These are phyloP conservation scores for Oikopleura dioica DNA, from an alignment of 23 tunicate genomes.

Conservation along the genomic window DNA sequence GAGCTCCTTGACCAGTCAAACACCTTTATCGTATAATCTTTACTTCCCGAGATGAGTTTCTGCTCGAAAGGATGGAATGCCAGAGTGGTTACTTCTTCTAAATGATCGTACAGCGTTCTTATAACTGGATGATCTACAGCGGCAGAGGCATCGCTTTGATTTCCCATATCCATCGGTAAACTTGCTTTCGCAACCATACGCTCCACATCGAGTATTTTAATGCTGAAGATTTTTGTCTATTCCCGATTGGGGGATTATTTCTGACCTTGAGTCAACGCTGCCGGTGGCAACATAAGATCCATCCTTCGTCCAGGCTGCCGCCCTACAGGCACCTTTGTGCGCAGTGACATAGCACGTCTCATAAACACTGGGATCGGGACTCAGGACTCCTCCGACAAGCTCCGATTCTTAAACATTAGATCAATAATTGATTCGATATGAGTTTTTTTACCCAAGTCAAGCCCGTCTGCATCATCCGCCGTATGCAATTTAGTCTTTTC, in stretches of 20 bases:
- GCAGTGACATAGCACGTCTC: conserved; percentile 77
- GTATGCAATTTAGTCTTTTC: no score
- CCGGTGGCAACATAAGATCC: conserved; percentile 75
- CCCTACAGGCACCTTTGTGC: conserved; percentile 62
- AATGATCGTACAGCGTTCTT: conserved; percentile 49
- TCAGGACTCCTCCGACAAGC: not conserved
- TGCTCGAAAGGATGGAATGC: conserved; percentile 58
- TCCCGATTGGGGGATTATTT: not conserved
- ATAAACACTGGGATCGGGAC: conserved; percentile 35
- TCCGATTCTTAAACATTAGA: not conserved
- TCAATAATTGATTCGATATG: conserved; percentile 22
- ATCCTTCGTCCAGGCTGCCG: conserved; percentile 42
- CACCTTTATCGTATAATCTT: conserved; percentile 62
- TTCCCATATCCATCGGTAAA: conserved; percentile 22
- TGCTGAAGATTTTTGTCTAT: not conserved
- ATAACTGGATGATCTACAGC: conserved; percentile 61
- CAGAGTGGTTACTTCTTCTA: conserved; percentile 46
- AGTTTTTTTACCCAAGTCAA: conserved; percentile 58
- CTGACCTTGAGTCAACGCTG: conserved; percentile 20
- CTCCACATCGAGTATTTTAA: conserved; percentile 31
- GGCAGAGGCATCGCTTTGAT: conserved; percentile 7
- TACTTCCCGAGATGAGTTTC: conserved; percentile 38
- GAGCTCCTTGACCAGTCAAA: conserved; percentile 73
- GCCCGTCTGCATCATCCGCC: no score
- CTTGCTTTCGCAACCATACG: conserved; percentile 48